Percentiles rank a stretch among this genome's conserved stretches.
Evolutionary conservation across 2,888 invertebrate species (phyloP).

Genomic region (Cheilosia vernalis): DNA sequence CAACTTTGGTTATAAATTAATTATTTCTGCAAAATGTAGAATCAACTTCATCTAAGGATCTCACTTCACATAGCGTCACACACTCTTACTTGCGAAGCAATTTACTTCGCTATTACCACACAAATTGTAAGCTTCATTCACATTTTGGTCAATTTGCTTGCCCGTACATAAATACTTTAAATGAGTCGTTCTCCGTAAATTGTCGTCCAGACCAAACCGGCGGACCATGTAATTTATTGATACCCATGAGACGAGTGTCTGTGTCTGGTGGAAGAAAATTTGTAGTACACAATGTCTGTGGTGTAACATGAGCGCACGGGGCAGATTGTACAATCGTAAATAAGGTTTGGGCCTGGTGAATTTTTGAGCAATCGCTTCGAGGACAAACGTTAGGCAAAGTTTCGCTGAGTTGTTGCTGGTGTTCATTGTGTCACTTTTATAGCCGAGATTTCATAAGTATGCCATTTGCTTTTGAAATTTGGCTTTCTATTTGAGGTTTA

Average conservation of each 20-base stretch:
- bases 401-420: not conserved
- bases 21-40: too few species aligned
- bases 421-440: too few species aligned
- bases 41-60: too few species aligned
- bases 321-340: constrained; percentile 4
- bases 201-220: constrained; percentile 4
- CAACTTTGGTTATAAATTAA: too few species aligned
- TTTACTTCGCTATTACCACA: too few species aligned
- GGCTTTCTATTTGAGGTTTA: not conserved
- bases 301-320: too few species aligned
- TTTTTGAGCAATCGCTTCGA: not conserved
- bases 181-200: not conserved
- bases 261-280: not conserved
- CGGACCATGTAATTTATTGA: not conserved
- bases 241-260: not conserved
- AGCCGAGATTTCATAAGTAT: too few species aligned
- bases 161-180: not conserved
- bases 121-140: too few species aligned
- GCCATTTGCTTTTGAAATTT: too few species aligned
- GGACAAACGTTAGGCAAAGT: constrained; percentile 7
- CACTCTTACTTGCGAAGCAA: too few species aligned
- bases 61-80: too few species aligned
- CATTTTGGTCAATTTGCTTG: constrained; percentile 11
- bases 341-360: not conserved
- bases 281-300: not conserved